Evolutionary conservation across 2,797 vertebrate genomes (phyloP).

Genomic region (Spheniscus humboldti): DNA sequence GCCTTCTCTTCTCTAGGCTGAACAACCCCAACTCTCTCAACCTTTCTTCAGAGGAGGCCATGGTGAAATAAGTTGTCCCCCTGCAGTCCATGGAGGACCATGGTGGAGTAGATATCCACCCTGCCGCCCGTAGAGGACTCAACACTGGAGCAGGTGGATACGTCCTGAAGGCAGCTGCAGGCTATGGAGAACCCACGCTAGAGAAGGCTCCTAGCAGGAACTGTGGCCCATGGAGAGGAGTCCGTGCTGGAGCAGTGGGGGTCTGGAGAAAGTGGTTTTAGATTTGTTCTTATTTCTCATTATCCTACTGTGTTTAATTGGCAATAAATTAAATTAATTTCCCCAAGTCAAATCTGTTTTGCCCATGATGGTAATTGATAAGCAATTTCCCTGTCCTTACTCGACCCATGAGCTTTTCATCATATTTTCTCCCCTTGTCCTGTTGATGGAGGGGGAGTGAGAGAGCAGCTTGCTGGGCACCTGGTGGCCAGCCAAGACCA

Average conservation of each 20-base stretch:
- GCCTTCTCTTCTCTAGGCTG: too few relatives aligned
- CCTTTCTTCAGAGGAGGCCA: too few relatives aligned
- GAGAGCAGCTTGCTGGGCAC: fast-evolving
- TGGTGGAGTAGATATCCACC: neutral
- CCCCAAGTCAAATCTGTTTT: neutral
- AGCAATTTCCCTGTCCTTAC: neutral
- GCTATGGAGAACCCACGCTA: fast-evolving
- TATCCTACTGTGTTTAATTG: neutral
- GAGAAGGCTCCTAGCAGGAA: neutral
- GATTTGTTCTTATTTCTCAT: neutral
- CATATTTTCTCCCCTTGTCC: neutral
- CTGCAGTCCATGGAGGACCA: neutral
- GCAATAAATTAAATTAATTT: neutral
- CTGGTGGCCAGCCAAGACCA: neutral
- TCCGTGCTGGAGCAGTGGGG: neutral
- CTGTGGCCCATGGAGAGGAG: neutral
- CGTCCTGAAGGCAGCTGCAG: neutral
- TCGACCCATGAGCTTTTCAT: neutral
- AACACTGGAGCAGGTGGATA: fast-evolving
- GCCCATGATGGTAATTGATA: fast-evolving
- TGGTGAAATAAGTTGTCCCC: neutral
- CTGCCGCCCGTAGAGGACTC: neutral
- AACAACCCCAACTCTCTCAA: too few relatives aligned
- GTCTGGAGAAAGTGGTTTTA: fast-evolving
- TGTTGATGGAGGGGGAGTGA: neutral